Evolutionary conservation across 1,140 invertebrate genomes (phyloP).

Genomic region (Penaeus indicus): DNA sequence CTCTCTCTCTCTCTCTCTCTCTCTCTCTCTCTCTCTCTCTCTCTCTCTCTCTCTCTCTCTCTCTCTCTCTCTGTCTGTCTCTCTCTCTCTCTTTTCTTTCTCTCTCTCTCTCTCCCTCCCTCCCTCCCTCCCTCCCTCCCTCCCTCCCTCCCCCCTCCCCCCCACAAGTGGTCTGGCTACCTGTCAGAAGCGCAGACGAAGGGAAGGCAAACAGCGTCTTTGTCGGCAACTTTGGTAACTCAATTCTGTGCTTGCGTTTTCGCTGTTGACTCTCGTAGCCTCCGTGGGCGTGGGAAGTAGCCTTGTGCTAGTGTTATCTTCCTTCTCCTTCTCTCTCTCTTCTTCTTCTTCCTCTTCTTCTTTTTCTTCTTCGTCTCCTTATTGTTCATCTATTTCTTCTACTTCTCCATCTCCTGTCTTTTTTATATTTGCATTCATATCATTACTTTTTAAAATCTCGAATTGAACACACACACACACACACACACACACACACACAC

Average conservation of each 20-base stretch:
- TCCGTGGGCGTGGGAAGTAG: neutral
- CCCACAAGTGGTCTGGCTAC: neutral
- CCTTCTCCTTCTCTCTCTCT: neutral
- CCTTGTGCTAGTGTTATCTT: neutral
- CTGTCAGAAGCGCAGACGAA: neutral
- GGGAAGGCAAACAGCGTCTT: neutral
- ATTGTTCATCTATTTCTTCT: neutral
- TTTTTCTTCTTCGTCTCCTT: neutral
- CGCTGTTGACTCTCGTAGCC: no score
- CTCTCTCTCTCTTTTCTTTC: neutral
- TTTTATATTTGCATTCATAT: no score
- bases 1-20: neutral
- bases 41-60: neutral
- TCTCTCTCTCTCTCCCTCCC: neutral
- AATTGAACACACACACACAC: no score
- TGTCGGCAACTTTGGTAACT: no score
- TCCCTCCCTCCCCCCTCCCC: slow-evolving; percentile 1
- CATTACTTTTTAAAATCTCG: neutral
- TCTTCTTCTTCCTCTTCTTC: neutral
- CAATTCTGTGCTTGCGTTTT: no score
- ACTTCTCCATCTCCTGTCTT: neutral
- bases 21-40: neutral
- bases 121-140: neutral
- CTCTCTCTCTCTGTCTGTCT: neutral
- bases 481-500: no score